Base-by-base conservation (phyloP, 2,113 vertebrate species). In the Vombatus ursinus region DNA sequence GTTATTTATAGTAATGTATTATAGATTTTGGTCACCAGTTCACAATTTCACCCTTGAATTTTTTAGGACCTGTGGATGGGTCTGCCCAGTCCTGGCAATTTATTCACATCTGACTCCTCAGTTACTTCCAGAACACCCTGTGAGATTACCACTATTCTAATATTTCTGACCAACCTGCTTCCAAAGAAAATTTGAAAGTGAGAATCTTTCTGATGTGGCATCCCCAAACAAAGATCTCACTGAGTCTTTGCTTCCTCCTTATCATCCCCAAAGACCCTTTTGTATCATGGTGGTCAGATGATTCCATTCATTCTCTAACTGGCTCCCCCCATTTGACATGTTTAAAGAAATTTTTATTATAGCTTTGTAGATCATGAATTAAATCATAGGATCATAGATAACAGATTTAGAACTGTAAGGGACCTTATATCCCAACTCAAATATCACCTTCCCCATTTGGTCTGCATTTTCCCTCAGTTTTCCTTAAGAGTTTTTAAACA, bases 121-220 rank as follows among this genome's bases (percentile, higher is more conserved):
- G 52, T 91, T 50, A 92, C 14, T 84, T 95, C 31, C 37, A 94
- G 52, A 95, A 53, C 11, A 92, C 25, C 11, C 57, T 92, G 10
- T 89, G 49, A 95, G 89, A n/a, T 91, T 92, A n/a, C 48, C 77
- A 77, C 19, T 51, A 50, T 52, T 54, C 47, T 91, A 77, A 53
- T 68, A 89, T 47, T 26, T 95, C 19, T 92, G 37, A 52, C 24
- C 0, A 49, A 16, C 28, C 77, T 10, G 4, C 57, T 93, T 95
- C 91, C 94, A 94, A 54, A 94, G 28, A 90, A 90, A 94, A 77
- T 90, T 53, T 57, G 84, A 5, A 92, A 68, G 24, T 90, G 7
- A 93, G 53, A 93, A 31, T 92, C 84, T 93, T 25, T 95, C 31
- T 53, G 90, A 16, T 31, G 50, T 50, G 16, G 23, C 93, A 89